phyloP scores from a whole-genome alignment of 37 sponge, comb jelly and placozoan genomes.

The Geodia barretti region DNA sequence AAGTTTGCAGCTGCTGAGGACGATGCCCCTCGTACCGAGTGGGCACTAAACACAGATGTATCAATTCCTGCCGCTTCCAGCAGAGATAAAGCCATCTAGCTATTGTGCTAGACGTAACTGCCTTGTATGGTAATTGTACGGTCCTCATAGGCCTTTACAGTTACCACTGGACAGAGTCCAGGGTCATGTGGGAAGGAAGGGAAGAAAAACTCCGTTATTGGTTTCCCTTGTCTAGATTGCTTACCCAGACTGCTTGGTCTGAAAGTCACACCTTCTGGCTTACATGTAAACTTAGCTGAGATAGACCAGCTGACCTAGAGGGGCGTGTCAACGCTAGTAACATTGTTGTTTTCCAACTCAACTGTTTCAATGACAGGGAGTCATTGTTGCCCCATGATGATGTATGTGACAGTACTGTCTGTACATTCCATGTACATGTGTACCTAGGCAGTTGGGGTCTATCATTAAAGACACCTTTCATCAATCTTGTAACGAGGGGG shows the following conservation, averaged over 20 bases:
- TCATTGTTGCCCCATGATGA: slow-evolving; percentile 16
- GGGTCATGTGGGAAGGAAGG: slow-evolving; percentile 7
- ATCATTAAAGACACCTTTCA: not conserved
- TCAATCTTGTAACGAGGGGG: slow-evolving; percentile 8
- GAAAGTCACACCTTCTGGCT: slow-evolving; percentile 42
- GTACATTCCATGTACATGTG: not conserved
- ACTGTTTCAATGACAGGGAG: not conserved
- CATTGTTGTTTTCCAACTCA: slow-evolving; percentile 9
- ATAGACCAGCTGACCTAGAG: slow-evolving; percentile 40
- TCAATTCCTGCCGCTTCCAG: slow-evolving; percentile 14
- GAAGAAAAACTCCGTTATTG: slow-evolving; percentile 33
- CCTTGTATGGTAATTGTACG: not conserved
- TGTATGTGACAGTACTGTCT: no score
- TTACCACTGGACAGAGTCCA: slow-evolving; percentile 17
- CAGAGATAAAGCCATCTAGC: slow-evolving; percentile 15
- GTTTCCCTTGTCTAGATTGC: slow-evolving; percentile 15
- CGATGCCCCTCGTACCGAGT: slow-evolving; percentile 10
- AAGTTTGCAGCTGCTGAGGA: slow-evolving; percentile 8
- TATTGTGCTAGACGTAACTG: not conserved
- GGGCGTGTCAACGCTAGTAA: slow-evolving; percentile 37
- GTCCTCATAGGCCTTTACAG: slow-evolving; percentile 10
- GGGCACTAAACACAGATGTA: slow-evolving; percentile 2
- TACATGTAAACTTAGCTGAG: slow-evolving; percentile 7
- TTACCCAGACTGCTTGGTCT: slow-evolving; percentile 28
- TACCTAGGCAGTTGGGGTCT: not conserved